These are phyloP conservation scores for Acrocephalus kingi DNA, from an alignment of 2,113 vertebrate species.

Conservation along the genomic window DNA sequence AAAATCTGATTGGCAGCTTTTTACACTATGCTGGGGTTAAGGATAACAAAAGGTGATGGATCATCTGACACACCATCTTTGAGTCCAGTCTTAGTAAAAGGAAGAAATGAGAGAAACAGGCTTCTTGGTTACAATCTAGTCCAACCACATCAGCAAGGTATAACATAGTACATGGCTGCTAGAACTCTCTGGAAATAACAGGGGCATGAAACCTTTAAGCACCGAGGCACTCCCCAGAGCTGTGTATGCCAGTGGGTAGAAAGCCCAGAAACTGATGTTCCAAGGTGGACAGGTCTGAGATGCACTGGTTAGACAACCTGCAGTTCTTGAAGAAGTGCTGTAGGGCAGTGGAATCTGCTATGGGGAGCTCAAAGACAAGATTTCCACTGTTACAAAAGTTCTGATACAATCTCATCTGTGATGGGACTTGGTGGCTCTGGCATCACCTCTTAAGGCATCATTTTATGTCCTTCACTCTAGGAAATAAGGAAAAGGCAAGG, in stretches of 20 bases:
- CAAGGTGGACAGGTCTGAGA: not conserved
- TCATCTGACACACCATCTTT: not conserved
- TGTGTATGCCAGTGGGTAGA: not conserved
- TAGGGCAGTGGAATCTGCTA: not conserved
- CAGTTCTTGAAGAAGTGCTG: not conserved
- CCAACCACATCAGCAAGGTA: not conserved
- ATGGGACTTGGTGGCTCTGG: not conserved
- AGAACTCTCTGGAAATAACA: not conserved
- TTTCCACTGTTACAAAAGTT: not conserved
- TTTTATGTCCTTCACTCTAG: not conserved
- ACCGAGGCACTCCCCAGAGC: not conserved
- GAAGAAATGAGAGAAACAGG: not conserved
- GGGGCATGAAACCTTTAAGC: not conserved
- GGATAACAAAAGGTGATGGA: not conserved
- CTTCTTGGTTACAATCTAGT: not conserved
- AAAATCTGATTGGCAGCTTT: conserved; percentile 1
- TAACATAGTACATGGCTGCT: accelerated
- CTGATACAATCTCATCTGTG: not conserved
- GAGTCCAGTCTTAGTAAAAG: not conserved
- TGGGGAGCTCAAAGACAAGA: not conserved
- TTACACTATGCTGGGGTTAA: not conserved
- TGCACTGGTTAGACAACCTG: not conserved
- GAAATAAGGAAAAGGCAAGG: not conserved
- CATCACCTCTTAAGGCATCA: not conserved
- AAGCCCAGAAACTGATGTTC: not conserved